Evolutionary conservation across 2,797 vertebrate species (phyloP).

Genomic region (Coregonus ussuriensis): DNA sequence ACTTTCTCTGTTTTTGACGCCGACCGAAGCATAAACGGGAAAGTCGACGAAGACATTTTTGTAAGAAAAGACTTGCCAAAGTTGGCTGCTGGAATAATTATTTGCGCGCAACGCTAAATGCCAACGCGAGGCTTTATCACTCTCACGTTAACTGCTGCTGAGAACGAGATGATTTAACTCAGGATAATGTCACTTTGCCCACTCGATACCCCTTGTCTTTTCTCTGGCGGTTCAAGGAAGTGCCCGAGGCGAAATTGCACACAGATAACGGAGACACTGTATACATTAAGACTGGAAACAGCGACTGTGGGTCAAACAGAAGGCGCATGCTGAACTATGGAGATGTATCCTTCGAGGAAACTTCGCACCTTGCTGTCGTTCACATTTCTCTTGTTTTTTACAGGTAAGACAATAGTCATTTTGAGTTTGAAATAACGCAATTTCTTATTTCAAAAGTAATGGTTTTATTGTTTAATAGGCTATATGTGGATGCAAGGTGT

Average conservation of each 20-base stretch:
- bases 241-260: slow-evolving; percentile 33
- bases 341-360: slow-evolving; percentile 65
- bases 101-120: not conserved
- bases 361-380: slow-evolving; percentile 64
- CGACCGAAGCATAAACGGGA: not conserved
- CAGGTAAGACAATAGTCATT: slow-evolving; percentile 65
- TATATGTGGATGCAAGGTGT: not conserved
- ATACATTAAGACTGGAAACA: slow-evolving; percentile 23
- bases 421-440: not conserved
- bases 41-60: not conserved
- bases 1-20: slow-evolving; percentile 49
- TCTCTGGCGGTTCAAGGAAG: slow-evolving; percentile 18
- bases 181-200: not conserved
- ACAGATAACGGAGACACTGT: slow-evolving; percentile 39
- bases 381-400: slow-evolving; percentile 58
- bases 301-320: slow-evolving; percentile 21
- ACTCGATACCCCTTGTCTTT: slow-evolving; percentile 16
- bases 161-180: no score
- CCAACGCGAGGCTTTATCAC: not conserved
- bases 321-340: slow-evolving; percentile 62
- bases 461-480: no score
- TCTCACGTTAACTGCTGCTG: not conserved
- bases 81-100: not conserved
- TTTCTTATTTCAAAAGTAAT: no score
- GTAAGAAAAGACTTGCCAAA: not conserved